Conservation (phyloP, 2,113 vertebrate species). For the Noturus placidus region DNA sequence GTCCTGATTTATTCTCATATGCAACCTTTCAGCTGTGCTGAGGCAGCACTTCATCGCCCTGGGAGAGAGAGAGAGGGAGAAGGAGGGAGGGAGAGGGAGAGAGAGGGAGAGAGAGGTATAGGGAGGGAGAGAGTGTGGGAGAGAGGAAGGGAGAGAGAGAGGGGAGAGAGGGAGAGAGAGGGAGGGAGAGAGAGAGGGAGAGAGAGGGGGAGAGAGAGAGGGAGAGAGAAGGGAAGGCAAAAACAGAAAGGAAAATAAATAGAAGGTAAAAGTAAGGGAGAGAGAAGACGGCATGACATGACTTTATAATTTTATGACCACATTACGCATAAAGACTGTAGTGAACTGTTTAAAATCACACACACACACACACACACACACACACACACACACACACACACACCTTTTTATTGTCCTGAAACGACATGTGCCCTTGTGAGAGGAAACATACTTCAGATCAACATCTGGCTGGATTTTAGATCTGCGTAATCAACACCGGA, state of each 20-base stretch:
- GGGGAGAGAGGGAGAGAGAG: conserved; percentile 30
- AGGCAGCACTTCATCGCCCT: conserved; percentile 59
- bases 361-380: background rate
- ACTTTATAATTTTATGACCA: background rate
- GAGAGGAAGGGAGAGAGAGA: conserved; percentile 21
- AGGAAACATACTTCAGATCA: conserved; percentile 51
- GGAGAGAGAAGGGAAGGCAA: background rate
- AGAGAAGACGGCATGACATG: background rate
- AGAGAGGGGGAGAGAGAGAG: background rate
- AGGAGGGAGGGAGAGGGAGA: conserved; percentile 22
- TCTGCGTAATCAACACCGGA: conserved; percentile 28
- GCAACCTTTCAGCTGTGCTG: conserved; percentile 67
- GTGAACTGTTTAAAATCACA: background rate
- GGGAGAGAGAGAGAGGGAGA: conserved; percentile 33
- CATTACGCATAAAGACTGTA: background rate
- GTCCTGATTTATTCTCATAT: conserved; percentile 51
- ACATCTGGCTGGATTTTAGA: conserved; percentile 60
- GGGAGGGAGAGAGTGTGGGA: conserved; percentile 19
- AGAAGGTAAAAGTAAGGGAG: background rate
- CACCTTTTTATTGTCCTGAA: background rate
- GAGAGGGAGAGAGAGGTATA: conserved; percentile 19
- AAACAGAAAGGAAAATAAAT: background rate
- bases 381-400: background rate
- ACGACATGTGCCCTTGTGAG: conserved; percentile 42
- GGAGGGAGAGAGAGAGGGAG: conserved; percentile 7